phyloP scores from a whole-genome alignment of 2,888 invertebrate genomes.

The Dicycla oo region DNA sequence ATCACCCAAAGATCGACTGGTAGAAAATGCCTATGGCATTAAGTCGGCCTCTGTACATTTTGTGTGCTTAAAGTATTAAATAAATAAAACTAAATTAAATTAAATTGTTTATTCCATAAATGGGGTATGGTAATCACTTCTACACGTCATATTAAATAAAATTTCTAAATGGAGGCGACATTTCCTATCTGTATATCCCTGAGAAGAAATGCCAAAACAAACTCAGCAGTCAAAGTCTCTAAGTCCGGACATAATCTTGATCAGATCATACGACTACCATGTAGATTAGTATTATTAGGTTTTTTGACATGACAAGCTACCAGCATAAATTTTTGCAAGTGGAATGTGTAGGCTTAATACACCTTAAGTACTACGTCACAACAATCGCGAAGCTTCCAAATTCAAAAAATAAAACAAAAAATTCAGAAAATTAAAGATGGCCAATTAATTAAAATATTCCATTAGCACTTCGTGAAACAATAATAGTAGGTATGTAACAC shows the following conservation, averaged over 20 bases:
- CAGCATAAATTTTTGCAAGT: not conserved
- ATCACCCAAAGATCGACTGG: too few species aligned
- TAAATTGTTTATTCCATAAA: not conserved
- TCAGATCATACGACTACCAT: not conserved
- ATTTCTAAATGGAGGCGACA: not conserved
- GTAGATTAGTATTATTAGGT: not conserved
- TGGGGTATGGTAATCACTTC: not conserved
- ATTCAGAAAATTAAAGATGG: slow-evolving; percentile 14
- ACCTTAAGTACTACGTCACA: not conserved
- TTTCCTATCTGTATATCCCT: not conserved
- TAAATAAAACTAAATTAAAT: too few species aligned
- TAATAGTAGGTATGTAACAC: slow-evolving; percentile 57
- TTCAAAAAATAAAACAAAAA: not conserved
- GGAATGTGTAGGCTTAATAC: not conserved
- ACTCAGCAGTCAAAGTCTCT: not conserved
- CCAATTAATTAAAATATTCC: slow-evolving; percentile 46
- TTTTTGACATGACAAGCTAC: not conserved
- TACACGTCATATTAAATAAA: too few species aligned
- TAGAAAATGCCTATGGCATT: too few species aligned
- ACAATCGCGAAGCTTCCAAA: slow-evolving; percentile 1
- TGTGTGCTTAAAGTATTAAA: too few species aligned
- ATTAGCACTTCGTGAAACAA: slow-evolving; percentile 55
- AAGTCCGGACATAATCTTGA: not conserved
- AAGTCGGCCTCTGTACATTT: too few species aligned
- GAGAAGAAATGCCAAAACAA: not conserved